Evolutionary conservation across 2,797 vertebrate genomes (phyloP), one percentile per base, ranked within the genome.

Genomic region (Ctenopoma multispine): DNA sequence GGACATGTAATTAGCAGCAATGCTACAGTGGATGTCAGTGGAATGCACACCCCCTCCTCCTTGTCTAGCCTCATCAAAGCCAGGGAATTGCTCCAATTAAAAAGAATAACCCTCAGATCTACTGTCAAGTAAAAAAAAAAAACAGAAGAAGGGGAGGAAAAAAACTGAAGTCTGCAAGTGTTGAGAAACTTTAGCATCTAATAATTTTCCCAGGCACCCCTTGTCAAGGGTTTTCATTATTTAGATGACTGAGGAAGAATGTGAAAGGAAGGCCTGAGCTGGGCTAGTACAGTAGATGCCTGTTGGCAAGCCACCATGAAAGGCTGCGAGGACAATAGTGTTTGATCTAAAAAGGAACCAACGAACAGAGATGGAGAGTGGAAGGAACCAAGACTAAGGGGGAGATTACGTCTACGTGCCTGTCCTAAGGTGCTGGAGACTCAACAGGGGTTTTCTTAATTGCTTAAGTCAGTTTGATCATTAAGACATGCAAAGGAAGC

Each of bases 71-170:
- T 68, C 56, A 46, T 46, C 64, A 79, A 82, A 80, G 74, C 36
- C 15, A 31, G 57, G 54, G 36, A 77, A 80, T 69, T 53, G 60
- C 65, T 84, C 84, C 72, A 94, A 93, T 93, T 93, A 94, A 82
- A 82, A 68, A 57, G 66, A 88, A 86, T 82, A 83, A 86, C 77
- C 69, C 81, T 89, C 72, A 83, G 44, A 63, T 69, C 56, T 58
- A 40, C 69, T 76, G 75, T 85, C 75, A 79, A 58, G 72, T 56
- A 43, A n/a, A 59, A 58, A 47, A 5, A 64, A 9, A 43, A 7
- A 55, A 5, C 27, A 29, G 27, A n/a, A 23, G 34, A 13, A 20
- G 21, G 67, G 50, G 44, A 64, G 36, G 36, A 41, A 47, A 72
- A 48, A 70, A 68, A 36, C 31, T 40, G 24, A 18, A 68, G 18